phyloP scores from a whole-genome alignment of 1,140 invertebrate genomes.

The Oryzaephilus surinamensis region DNA sequence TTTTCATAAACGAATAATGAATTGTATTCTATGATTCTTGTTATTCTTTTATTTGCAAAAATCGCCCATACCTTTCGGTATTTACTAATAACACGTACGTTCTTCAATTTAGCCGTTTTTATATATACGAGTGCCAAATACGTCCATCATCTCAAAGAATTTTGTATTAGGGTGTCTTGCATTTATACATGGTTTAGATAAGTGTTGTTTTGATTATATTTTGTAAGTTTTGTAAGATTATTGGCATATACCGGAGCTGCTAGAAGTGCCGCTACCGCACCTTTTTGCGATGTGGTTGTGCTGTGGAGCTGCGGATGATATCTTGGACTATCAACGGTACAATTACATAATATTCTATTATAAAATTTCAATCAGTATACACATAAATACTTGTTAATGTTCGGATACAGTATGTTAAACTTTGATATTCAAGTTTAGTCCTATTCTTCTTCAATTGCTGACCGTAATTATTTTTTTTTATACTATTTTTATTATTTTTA shows the following conservation, averaged over 20 bases:
- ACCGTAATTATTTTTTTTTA: slow-evolving; percentile 21
- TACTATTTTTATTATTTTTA: too few relatives aligned
- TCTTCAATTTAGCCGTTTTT: slow-evolving; percentile 6
- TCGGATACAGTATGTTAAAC: slow-evolving; percentile 10
- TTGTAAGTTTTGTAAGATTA: slow-evolving; percentile 37
- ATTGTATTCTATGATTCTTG: background rate
- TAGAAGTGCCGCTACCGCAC: slow-evolving; percentile 31
- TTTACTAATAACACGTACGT: slow-evolving; percentile 4
- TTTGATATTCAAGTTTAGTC: slow-evolving; percentile 18
- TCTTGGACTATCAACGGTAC: slow-evolving; percentile 36
- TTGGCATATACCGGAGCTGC: slow-evolving; percentile 30
- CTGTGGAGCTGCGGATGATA: slow-evolving; percentile 31
- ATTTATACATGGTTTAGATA: slow-evolving; percentile 34
- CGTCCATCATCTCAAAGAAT: slow-evolving; percentile 2
- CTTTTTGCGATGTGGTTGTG: slow-evolving; percentile 28
- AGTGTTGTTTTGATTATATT: slow-evolving; percentile 38
- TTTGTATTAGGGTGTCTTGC: slow-evolving; percentile 17
- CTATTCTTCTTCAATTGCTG: slow-evolving; percentile 19
- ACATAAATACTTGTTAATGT: too few relatives aligned
- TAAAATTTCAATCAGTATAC: too few relatives aligned
- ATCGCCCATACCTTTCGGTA: background rate
- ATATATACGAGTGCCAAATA: slow-evolving; percentile 7
- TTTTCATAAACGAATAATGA: background rate
- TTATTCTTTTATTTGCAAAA: background rate
- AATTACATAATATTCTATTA: slow-evolving; percentile 25